A percentile compares a stretch with the other conserved stretches of the same genome.
These are phyloP conservation scores for Acrobasis repandana DNA, from an alignment of 2,888 invertebrate species.

Conservation along the genomic window DNA sequence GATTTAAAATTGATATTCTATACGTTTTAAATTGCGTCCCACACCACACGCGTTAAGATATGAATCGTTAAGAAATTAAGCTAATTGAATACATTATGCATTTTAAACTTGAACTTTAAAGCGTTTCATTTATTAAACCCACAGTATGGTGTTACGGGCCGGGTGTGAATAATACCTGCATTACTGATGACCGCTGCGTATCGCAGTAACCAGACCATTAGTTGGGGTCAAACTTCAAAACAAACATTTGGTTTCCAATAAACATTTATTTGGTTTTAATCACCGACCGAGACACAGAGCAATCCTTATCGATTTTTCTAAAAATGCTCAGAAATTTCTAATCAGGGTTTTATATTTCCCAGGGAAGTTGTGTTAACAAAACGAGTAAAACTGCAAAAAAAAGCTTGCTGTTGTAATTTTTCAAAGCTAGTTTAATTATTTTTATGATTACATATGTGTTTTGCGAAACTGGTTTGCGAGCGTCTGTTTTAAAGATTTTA, in stretches of 20 bases:
- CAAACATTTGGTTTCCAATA: no score
- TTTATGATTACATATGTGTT: neutral
- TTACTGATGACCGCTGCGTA: no score
- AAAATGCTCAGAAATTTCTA: no score
- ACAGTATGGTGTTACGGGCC: neutral
- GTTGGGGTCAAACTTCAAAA: no score
- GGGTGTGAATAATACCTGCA: neutral
- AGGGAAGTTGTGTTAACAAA: no score
- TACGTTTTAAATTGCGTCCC: neutral
- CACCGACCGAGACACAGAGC: no score
- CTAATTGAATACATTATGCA: conserved; percentile 28
- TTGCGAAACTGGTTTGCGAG: neutral
- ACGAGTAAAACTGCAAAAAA: neutral
- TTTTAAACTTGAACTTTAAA: conserved; percentile 35
- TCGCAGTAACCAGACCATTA: no score
- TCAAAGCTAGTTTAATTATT: neutral
- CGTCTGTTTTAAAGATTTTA: no score
- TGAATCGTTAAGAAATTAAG: conserved; percentile 29
- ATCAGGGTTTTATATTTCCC: no score
- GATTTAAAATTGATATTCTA: neutral
- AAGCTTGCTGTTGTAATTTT: neutral
- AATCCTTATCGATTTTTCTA: no score
- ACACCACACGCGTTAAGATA: conserved; percentile 20
- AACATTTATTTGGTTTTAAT: no score
- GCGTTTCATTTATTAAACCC: conserved; percentile 8